Evolutionary conservation across 2,797 vertebrate genomes (phyloP), one percentile per base, ranked within the genome.

Genomic region (Trachops cirrhosus): DNA sequence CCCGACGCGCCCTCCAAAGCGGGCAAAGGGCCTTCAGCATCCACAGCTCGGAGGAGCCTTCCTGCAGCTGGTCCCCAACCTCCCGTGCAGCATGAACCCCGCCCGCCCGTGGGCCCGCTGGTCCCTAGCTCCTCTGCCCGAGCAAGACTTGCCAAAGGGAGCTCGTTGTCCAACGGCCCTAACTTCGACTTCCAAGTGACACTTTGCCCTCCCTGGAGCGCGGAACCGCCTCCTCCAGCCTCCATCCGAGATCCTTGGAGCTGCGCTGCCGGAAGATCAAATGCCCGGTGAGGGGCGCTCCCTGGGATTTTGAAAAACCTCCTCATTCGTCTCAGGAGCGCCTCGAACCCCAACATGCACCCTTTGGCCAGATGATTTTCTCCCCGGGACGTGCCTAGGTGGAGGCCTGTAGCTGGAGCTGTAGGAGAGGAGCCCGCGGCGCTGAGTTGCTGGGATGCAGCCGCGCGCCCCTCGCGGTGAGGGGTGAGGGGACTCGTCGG

Each of bases 51-150:
- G 9, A 3, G 26, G 16, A 11, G 14, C 48, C 48, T 64, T 9
- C 26, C 34, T 3, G 22, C 52, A 39, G 68, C n/a, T 34, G 1
- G 32, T 46, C 32, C 79, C 44, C 1, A 15, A 37, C 12, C 68
- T 39, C 50, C 50, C 0, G 73, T 18, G 15, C 22, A 12, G 50
- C 19, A 14, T 19, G 11, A 41, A 71, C 52, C 2, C 3, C 0
- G 8, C 44, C 0, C 0, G 15, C 52, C 6, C 0, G 16, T 22
- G 0, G 0, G 22, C 46, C 34, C 3, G 1, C 37, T 2, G 1
- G 18, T 7, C 7, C 18, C 57, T 3, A 18, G 39, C 10, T 29
- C 52, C 37, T 24, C 12, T 0, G 50, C 48, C 37, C 0, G 1
- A 73, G 52, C 18, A 4, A 44, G 59, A 73, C 19, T 39, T 32